Evolutionary conservation across 2,888 invertebrate species (phyloP), one percentile per base, ranked within the genome.

Genomic region (Eupithecia abbreviata): DNA sequence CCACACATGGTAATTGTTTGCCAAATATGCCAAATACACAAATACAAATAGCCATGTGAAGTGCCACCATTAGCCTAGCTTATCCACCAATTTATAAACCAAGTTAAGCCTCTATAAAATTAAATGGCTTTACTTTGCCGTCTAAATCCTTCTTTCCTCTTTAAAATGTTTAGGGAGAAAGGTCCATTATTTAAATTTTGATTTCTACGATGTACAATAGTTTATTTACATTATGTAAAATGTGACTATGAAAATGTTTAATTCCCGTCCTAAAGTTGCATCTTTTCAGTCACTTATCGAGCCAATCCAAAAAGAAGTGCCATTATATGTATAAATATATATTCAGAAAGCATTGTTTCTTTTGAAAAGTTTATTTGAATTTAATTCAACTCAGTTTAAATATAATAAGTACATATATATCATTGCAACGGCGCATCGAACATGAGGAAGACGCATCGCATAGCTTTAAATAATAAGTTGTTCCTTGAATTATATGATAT

Each of bases 361-460:
- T 51, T 15, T 15, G 6, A 58, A 73, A 55, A 66, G 3, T 72
- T 51, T 55, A 75, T 78, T 76, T 49, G 81, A 81, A 81, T 80
- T 71, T 77, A 73, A 83, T 79, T 81, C 78, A 77, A 78, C 30
- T 72, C 71, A 79, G n/a, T 51, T 51, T 51, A 58, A 12, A 62
- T 62, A 4, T 18, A 62, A 71, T 72, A 58, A 78, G 74, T 79
- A 58, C 18, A 55, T 81, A 82, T 72, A 79, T 82, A 85, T 84
- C 82, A 87, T 78, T 82, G 82, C 80, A 89, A 87, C 87, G 85
- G 85, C 85, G 87, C 89, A 89, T 88, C 88, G 89, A 90, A 90
- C 81, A 85, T 82, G 79, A 81, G 75, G 85, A 81, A 85, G 70
- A 86, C 84, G 73, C 84, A 87, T 89, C 84, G 73, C 84, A 87